These are phyloP conservation scores for Erebia ligea DNA, from an alignment of 2,888 invertebrate genomes.

Conservation along the genomic window DNA sequence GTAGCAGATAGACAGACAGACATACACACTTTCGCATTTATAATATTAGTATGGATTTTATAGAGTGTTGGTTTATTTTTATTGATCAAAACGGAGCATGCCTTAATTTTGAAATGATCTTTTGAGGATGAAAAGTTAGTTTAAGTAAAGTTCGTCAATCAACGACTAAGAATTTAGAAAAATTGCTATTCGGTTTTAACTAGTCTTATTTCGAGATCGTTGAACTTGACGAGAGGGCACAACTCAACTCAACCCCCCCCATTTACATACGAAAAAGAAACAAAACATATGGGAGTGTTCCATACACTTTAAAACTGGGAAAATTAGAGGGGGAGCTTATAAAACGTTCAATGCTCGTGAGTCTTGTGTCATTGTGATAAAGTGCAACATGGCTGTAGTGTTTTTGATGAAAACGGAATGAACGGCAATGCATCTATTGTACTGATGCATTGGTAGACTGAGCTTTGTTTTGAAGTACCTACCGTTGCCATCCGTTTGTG, in stretches of 20 bases:
- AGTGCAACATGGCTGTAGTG: constrained; percentile 31
- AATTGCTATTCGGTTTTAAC: constrained; percentile 1
- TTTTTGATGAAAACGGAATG: constrained; percentile 38
- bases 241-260: constrained; percentile 24
- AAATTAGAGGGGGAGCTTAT: constrained; percentile 40
- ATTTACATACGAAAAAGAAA: constrained; percentile 41
- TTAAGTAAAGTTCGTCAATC: background rate
- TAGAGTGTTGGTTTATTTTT: background rate
- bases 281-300: constrained; percentile 45
- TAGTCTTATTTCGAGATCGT: constrained; percentile 31
- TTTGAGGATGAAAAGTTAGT: background rate
- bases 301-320: constrained; percentile 42
- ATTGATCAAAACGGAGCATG: background rate
- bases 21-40: no score
- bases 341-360: constrained; percentile 19
- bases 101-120: background rate
- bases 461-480: constrained; percentile 32
- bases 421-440: constrained; percentile 37
- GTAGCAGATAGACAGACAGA: no score
- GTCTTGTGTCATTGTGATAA: constrained; percentile 34
- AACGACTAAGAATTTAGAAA: background rate
- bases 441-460: constrained; percentile 38
- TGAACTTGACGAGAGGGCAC: constrained; percentile 35
- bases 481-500: constrained; percentile 5
- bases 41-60: no score